These are phyloP conservation scores for Crypturellus tataupa DNA, from an alignment of 2,797 vertebrate genomes.

Conservation along the genomic window DNA sequence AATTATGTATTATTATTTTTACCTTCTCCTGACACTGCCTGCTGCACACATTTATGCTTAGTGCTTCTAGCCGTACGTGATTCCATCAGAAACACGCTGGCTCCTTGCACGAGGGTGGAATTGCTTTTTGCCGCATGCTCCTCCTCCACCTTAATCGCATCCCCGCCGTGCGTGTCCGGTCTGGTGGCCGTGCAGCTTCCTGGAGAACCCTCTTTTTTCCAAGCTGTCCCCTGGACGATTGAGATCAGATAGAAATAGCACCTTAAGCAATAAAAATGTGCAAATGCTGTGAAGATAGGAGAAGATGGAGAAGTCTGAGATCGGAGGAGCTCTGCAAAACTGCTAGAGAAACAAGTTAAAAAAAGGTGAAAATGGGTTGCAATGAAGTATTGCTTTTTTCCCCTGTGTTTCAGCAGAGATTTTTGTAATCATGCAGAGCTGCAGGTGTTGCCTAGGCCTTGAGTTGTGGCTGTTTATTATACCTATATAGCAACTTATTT, in stretches of 20 bases:
- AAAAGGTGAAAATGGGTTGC: background rate
- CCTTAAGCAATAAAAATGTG: background rate
- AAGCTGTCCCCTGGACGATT: background rate
- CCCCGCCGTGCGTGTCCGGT: background rate
- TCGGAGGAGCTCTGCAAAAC: background rate
- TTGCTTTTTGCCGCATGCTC: background rate
- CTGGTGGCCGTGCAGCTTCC: background rate
- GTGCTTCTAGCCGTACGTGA: background rate
- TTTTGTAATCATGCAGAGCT: background rate
- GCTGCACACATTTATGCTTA: constrained; percentile 34
- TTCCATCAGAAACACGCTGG: background rate
- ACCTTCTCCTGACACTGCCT: background rate
- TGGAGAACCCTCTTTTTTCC: background rate
- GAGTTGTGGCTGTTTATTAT: background rate
- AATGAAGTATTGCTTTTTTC: background rate
- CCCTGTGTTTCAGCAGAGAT: background rate
- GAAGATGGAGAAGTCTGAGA: background rate
- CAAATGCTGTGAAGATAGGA: background rate
- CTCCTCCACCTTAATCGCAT: background rate
- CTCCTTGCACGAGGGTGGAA: constrained; percentile 9
- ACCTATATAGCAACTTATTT: background rate
- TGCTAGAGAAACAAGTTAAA: background rate
- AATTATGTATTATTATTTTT: background rate
- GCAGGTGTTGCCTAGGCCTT: background rate
- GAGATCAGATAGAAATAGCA: background rate